Evolutionary conservation across 2,888 invertebrate species (phyloP), one percentile per base, ranked within the genome.

Genomic region (Vesta saturnalis): DNA sequence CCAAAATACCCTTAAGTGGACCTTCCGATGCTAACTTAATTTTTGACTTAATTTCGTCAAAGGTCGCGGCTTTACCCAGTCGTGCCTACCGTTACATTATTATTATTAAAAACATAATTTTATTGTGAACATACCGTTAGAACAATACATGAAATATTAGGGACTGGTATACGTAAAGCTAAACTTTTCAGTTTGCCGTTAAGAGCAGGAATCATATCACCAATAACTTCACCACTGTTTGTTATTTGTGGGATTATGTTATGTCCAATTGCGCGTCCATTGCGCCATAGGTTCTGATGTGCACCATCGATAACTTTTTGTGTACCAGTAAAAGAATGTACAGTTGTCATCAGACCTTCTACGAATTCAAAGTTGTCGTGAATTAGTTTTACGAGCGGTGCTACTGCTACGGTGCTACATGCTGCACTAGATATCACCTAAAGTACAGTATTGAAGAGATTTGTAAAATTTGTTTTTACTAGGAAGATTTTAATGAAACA

Each of bases 341-440:
- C 89, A 55, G 93, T 93, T n/a, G 93, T 94, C 83, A 94, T 88
- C 68, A 92, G 86, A 0, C 90, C 93, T 77, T 93, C 92, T 2
- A 86, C 83, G 46, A 95, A 89, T 12, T 90, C 91, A 77, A 89
- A 94, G 59, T 81, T 79, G 10, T 93, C 91, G 76, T 94, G 87
- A 77, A 95, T 86, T 8, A 94, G 87, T 83, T 94, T 94, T 30
- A 92, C 89, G 18, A 95, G 85, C 0, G 94, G 94, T 39, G 94
- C 94, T 75, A 94, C 84, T 80, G 94, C 94, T 82, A 95, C 94
- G 58, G 94, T 90, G 1, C 94, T 95, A 83, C 95, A 94, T 3
- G 94, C 94, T 0, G 93, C 91, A 77, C 92, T 92, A 19, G 91
- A 91, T 61, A 92, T 82, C 12, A 91, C 86, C 75, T 85, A n/a